These are phyloP conservation scores for Beris morrisii DNA, from an alignment of 2,888 invertebrate genomes.

Conservation along the genomic window DNA sequence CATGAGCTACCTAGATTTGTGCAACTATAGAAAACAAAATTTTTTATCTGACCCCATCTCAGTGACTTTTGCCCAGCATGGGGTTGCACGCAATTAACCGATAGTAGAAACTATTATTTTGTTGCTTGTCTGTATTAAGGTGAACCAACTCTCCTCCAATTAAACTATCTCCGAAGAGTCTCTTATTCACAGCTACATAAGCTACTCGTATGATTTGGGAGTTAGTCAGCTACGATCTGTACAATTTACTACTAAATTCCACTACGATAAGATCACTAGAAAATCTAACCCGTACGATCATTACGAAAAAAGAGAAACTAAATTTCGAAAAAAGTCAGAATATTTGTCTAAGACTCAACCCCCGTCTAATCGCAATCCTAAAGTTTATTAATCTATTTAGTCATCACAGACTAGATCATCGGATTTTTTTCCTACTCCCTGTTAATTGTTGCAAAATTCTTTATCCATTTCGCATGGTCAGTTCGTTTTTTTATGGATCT, in stretches of 20 bases:
- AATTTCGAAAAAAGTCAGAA: background rate
- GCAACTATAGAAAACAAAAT: too few relatives aligned
- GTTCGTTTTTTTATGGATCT: slow-evolving; percentile 8
- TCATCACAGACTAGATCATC: background rate
- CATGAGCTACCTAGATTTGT: too few relatives aligned
- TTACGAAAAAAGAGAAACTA: background rate
- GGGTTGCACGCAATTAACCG: slow-evolving; percentile 31
- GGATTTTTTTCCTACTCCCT: background rate
- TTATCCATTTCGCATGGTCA: slow-evolving; percentile 9
- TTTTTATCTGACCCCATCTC: slow-evolving; percentile 25
- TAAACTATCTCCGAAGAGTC: too few relatives aligned
- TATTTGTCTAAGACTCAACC: background rate
- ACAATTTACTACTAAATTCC: too few relatives aligned
- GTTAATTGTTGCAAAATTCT: slow-evolving; percentile 25
- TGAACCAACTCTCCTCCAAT: too few relatives aligned
- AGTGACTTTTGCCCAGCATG: slow-evolving; percentile 19
- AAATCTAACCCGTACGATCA: too few relatives aligned
- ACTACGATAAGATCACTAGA: too few relatives aligned
- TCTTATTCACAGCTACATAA: too few relatives aligned
- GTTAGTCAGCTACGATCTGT: too few relatives aligned
- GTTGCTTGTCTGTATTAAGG: too few relatives aligned
- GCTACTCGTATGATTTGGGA: too few relatives aligned
- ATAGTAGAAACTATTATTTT: background rate
- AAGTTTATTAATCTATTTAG: slow-evolving; percentile 24
- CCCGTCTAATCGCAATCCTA: background rate